Evolutionary conservation across 2,888 invertebrate species (phyloP).

Genomic region (Belgica antarctica): DNA sequence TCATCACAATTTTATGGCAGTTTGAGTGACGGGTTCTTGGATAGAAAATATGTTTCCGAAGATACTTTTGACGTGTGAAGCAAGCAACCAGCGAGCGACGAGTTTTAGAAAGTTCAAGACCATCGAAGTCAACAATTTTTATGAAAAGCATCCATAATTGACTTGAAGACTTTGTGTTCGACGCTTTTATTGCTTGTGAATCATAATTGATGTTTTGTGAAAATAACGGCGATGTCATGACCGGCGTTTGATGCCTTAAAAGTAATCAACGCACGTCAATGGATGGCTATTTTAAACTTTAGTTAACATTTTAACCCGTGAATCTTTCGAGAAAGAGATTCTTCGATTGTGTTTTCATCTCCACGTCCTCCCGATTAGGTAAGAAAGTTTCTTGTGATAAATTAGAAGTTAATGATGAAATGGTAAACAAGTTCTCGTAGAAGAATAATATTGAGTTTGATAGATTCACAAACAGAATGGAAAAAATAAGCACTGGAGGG

Average conservation of each 20-base stretch:
- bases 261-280: slow-evolving; percentile 37
- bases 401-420: slow-evolving; percentile 15
- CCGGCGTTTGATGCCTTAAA: slow-evolving; percentile 8
- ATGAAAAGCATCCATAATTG: slow-evolving; percentile 21
- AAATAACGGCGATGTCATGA: slow-evolving; percentile 26
- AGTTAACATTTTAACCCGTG: neutral
- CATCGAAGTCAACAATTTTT: neutral
- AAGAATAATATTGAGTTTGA: too few species aligned
- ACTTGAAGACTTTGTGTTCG: slow-evolving; percentile 2
- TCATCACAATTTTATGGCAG: slow-evolving; percentile 20
- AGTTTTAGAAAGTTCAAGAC: slow-evolving; percentile 9
- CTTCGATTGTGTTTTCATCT: neutral
- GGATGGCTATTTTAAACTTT: neutral
- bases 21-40: slow-evolving; percentile 13
- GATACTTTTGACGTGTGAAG: slow-evolving; percentile 11
- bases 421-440: slow-evolving; percentile 22
- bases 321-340: too few species aligned
- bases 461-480: slow-evolving; percentile 15
- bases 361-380: neutral
- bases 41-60: neutral
- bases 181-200: slow-evolving; percentile 15
- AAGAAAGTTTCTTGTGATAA: neutral
- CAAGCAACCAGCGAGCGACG: too few species aligned
- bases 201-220: slow-evolving; percentile 26
- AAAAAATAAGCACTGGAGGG: slow-evolving; percentile 21